These are phyloP conservation scores for Erythrocercus mccallii DNA, from an alignment of 2,113 vertebrate genomes.

Conservation along the genomic window DNA sequence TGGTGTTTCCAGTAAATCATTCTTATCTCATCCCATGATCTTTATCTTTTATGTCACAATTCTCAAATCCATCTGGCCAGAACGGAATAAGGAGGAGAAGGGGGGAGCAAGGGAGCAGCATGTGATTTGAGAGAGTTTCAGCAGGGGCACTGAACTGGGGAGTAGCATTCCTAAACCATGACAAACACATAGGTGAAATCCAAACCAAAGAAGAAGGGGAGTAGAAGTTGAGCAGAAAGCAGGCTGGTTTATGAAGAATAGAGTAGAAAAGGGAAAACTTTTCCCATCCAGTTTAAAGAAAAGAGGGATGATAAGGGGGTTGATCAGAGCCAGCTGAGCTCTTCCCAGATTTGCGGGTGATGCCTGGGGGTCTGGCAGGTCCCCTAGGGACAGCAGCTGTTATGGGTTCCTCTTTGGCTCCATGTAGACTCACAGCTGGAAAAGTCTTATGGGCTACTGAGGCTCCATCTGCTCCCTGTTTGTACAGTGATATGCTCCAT, in stretches of 20 bases:
- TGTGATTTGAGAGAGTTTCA: neutral
- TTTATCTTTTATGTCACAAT: neutral
- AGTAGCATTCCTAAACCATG: neutral
- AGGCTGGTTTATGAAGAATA: neutral
- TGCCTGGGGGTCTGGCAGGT: neutral
- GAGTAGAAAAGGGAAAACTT: neutral
- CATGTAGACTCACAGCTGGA: neutral
- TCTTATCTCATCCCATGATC: neutral
- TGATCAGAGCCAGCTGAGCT: neutral
- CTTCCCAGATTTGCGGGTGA: neutral
- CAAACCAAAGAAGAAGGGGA: neutral
- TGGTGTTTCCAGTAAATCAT: neutral
- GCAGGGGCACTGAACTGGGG: neutral
- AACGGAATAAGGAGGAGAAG: neutral
- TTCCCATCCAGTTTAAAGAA: fast-evolving
- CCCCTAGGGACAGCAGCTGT: neutral
- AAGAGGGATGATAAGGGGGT: fast-evolving
- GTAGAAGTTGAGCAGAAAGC: neutral
- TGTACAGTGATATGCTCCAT: neutral
- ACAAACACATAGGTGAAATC: neutral
- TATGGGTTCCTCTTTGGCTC: neutral
- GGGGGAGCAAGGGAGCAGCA: neutral
- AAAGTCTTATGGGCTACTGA: neutral
- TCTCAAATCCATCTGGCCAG: neutral
- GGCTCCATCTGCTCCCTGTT: neutral